phyloP scores from a whole-genome alignment of 64 coral and sea anemone genomes.

The Pachyseris speciosa region DNA sequence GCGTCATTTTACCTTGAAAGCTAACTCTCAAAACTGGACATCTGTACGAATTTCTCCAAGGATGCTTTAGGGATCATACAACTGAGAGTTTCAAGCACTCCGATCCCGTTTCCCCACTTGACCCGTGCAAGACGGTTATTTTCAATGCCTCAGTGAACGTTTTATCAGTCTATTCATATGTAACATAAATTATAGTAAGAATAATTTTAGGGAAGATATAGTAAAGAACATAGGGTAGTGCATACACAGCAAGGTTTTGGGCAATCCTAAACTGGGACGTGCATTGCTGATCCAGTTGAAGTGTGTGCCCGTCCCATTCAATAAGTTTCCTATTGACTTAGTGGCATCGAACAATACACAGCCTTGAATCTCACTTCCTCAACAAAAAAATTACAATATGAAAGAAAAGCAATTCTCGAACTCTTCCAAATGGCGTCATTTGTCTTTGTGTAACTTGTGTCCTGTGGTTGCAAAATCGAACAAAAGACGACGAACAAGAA shows the following conservation, averaged over 20 bases:
- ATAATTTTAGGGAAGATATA: not conserved
- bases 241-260: not conserved
- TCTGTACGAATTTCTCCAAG: too few relatives aligned
- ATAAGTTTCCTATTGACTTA: conserved; percentile 26
- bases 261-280: not conserved
- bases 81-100: too few relatives aligned
- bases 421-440: not conserved
- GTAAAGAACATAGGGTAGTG: not conserved
- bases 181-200: not conserved
- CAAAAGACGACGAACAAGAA: not conserved
- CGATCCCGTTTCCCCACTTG: too few relatives aligned
- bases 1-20: not conserved
- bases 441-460: not conserved
- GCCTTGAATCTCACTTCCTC: not conserved
- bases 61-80: too few relatives aligned
- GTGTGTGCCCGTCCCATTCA: not conserved
- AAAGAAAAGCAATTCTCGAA: not conserved
- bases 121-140: too few relatives aligned
- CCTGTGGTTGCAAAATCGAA: not conserved
- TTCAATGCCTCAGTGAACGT: too few relatives aligned
- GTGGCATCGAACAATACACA: not conserved
- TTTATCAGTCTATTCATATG: not conserved
- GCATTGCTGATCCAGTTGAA: not conserved
- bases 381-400: conserved; percentile 19
- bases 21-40: not conserved